phyloP scores from a whole-genome alignment of 2,113 vertebrate species.

The Bubalus kerabau region DNA sequence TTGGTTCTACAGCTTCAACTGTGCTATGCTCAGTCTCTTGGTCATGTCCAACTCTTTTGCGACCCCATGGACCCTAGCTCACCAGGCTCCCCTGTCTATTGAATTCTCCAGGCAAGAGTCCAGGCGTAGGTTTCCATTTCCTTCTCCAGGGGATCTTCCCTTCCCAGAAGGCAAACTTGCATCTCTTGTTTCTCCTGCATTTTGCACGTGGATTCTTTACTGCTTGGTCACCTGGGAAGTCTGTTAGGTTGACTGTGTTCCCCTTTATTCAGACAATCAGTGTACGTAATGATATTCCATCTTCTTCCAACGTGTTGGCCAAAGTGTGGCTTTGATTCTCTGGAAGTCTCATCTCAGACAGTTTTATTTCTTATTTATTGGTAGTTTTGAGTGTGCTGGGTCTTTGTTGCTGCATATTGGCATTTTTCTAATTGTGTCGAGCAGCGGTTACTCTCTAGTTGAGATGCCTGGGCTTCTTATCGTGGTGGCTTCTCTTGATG shows the following conservation, averaged over 20 bases:
- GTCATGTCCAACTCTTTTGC: not conserved
- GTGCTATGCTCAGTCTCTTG: fast-evolving
- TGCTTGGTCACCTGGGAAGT: fast-evolving
- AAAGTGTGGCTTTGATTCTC: not conserved
- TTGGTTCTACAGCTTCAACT: not conserved
- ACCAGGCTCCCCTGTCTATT: fast-evolving
- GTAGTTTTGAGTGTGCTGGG: not conserved
- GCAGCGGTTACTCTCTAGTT: fast-evolving
- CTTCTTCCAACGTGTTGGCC: fast-evolving
- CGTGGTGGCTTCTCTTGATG: not conserved
- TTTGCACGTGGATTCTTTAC: not conserved
- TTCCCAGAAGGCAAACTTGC: not conserved
- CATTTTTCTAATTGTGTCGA: not conserved
- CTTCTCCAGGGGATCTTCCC: not conserved
- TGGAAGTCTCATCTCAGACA: not conserved
- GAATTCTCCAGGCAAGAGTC: not conserved
- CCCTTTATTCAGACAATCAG: not conserved
- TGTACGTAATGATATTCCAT: not conserved
- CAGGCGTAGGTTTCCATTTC: not conserved
- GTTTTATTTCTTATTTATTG: not conserved
- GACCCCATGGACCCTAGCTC: fast-evolving
- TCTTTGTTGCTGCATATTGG: not conserved
- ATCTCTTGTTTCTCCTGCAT: not conserved
- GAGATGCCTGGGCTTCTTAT: not conserved
- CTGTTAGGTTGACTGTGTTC: not conserved